These are phyloP conservation scores for Spermophilus dauricus DNA, from an alignment of 2,113 vertebrate genomes.

Conservation along the genomic window DNA sequence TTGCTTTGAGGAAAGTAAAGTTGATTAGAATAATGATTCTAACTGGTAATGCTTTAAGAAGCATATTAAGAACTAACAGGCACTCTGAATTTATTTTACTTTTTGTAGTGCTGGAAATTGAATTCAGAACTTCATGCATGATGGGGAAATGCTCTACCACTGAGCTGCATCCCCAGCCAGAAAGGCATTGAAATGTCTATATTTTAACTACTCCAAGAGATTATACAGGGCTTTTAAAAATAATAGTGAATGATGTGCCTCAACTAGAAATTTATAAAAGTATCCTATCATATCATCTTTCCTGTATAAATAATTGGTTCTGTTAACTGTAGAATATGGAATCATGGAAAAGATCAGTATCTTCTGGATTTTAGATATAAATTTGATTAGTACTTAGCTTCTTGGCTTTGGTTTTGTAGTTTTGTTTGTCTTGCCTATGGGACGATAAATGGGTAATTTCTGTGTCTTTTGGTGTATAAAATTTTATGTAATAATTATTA, in stretches of 20 bases:
- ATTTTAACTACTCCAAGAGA: neutral
- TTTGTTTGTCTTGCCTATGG: neutral
- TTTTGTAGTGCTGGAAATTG: neutral
- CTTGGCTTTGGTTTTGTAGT: too few relatives aligned
- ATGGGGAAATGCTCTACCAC: neutral
- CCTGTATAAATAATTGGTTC: neutral
- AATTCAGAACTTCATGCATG: neutral
- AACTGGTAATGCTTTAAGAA: neutral
- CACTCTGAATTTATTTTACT: neutral
- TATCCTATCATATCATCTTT: neutral
- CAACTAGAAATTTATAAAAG: neutral
- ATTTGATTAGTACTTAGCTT: neutral
- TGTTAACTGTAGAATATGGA: neutral
- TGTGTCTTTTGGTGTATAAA: neutral
- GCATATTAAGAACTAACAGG: neutral
- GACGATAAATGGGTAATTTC: neutral
- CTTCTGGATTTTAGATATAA: neutral
- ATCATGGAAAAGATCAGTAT: neutral
- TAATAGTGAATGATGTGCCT: neutral
- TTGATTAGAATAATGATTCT: slow-evolving; percentile 6
- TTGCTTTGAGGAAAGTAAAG: neutral
- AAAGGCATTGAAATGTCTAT: neutral
- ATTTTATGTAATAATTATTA: neutral
- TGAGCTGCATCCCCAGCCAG: too few relatives aligned
- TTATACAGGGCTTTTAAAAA: neutral